These are phyloP conservation scores for Zeugodacus cucurbitae DNA, from an alignment of 1,140 invertebrate genomes.

Conservation along the genomic window DNA sequence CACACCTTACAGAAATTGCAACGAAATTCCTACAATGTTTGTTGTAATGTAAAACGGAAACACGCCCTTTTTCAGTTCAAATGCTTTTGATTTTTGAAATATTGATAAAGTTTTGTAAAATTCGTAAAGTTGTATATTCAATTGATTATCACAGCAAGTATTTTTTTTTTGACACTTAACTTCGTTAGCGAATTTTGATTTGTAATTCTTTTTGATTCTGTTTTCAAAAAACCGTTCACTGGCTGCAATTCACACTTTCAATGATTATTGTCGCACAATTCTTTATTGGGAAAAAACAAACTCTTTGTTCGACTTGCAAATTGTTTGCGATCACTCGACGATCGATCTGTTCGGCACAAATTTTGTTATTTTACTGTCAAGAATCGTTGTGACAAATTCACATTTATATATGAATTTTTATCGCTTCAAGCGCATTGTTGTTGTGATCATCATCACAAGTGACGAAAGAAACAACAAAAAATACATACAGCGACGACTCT, in stretches of 20 bases:
- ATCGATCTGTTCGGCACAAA: conserved; percentile 26
- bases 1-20: neutral
- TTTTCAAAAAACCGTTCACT: neutral
- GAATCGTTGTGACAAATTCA: conserved; percentile 37
- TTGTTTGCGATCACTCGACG: neutral
- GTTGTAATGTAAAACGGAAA: neutral
- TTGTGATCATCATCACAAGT: neutral
- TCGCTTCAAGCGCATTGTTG: neutral
- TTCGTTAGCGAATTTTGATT: neutral
- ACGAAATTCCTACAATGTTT: neutral
- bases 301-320: neutral
- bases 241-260: neutral
- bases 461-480: neutral
- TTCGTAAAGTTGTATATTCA: neutral
- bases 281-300: neutral
- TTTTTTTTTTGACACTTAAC: neutral
- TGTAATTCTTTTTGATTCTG: neutral
- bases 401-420: conserved; percentile 37
- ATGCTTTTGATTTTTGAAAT: neutral
- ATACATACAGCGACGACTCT: neutral
- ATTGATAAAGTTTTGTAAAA: neutral
- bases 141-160: neutral
- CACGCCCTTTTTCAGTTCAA: neutral
- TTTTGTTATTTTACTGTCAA: conserved; percentile 36
- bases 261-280: neutral